Evolutionary conservation across 2,113 vertebrate species (phyloP).

Genomic region (Lepus europaeus): DNA sequence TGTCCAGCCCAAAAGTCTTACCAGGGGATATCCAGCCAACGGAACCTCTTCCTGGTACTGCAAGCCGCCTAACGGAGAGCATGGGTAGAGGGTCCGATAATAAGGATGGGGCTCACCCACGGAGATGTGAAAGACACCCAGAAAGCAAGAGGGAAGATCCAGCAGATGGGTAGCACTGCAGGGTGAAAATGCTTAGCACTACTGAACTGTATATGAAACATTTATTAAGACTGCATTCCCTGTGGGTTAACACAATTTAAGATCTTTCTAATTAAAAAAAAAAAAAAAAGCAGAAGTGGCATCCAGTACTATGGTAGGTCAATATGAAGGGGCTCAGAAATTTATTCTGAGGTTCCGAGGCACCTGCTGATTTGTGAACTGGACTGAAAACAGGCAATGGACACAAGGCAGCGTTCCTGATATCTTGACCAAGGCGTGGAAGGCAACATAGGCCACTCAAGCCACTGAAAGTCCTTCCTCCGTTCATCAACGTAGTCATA

Average conservation of each 20-base stretch:
- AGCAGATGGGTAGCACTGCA: background rate
- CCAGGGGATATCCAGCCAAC: background rate
- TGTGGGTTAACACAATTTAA: background rate
- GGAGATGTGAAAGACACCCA: background rate
- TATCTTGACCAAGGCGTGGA: background rate
- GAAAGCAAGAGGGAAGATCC: background rate
- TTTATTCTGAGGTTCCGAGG: background rate
- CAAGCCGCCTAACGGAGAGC: background rate
- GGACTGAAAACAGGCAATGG: background rate
- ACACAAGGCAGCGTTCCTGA: background rate
- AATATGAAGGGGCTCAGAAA: background rate
- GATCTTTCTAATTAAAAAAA: background rate
- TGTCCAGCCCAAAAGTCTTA: background rate
- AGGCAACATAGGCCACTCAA: too few relatives aligned
- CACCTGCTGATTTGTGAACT: background rate
- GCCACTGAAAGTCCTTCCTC: background rate
- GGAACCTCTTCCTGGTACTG: background rate
- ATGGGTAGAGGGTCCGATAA: too few relatives aligned
- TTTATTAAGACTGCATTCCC: too few relatives aligned
- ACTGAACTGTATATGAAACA: background rate
- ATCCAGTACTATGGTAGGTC: background rate
- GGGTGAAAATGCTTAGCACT: background rate
- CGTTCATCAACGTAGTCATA: background rate
- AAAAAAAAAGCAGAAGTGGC: background rate
- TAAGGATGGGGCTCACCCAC: background rate